Percentiles rank a stretch among this genome's conserved stretches.
Conservation (phyloP, 2,797 vertebrate genomes). For the Melanotaenia parkinsoni region DNA sequence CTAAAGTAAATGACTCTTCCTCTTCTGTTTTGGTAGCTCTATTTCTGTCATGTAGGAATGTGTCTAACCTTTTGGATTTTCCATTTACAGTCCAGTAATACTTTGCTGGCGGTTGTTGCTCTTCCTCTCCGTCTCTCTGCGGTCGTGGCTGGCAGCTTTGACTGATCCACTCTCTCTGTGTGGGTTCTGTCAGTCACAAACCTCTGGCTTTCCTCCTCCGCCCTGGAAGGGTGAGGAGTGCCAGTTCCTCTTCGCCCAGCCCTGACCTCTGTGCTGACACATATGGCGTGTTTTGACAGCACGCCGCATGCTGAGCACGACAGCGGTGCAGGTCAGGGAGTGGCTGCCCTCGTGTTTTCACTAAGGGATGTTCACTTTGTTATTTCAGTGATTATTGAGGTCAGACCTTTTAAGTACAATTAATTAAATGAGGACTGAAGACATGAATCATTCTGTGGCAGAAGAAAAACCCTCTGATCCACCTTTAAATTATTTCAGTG, state of each 20-base stretch:
- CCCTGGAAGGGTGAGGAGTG: conserved; percentile 61
- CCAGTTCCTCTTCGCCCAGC: conserved; percentile 69
- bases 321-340: conserved; percentile 50
- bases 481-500: conserved; percentile 17
- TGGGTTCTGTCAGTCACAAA: conserved; percentile 62
- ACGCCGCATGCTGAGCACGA: conserved; percentile 56
- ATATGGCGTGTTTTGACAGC: conserved; percentile 67
- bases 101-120: conserved; percentile 25
- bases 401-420: conserved; percentile 29
- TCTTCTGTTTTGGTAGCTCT: conserved; percentile 13
- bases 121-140: conserved; percentile 30
- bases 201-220: conserved; percentile 54
- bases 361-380: conserved; percentile 41
- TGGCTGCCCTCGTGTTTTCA: conserved; percentile 50
- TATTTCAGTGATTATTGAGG: conserved; percentile 55
- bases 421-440: conserved; percentile 32
- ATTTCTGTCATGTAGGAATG: conserved; percentile 22
- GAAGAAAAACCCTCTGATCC: conserved; percentile 18
- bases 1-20: conserved; percentile 1
- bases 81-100: conserved; percentile 46
- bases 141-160: conserved; percentile 48
- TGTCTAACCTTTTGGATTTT: conserved; percentile 59
- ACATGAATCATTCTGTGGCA: conserved; percentile 23
- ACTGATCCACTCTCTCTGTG: conserved; percentile 52
- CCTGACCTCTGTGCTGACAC: conserved; percentile 66